Conservation (phyloP, 1,140 invertebrate species). For the Steinernema feltiae region DNA sequence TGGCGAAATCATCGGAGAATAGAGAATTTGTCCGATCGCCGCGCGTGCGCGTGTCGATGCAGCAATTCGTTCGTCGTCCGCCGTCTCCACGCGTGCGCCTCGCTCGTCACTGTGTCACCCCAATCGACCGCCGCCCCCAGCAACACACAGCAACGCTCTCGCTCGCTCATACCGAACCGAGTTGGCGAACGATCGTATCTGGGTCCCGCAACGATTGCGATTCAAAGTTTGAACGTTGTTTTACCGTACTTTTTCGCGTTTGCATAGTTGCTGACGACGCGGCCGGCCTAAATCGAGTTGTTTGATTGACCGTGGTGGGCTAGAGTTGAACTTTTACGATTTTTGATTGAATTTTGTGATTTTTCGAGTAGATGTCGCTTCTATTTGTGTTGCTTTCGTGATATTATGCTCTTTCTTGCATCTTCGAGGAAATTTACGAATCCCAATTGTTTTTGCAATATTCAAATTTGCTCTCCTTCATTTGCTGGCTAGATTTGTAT, state of each 20-base stretch:
- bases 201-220: neutral
- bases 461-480: no score
- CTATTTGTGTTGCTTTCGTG: no score
- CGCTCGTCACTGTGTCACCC: neutral
- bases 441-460: no score
- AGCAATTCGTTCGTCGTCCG: neutral
- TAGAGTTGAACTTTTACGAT: neutral
- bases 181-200: neutral
- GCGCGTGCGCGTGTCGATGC: neutral
- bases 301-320: no score
- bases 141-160: neutral
- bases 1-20: neutral
- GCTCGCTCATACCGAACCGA: neutral
- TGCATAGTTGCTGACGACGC: neutral
- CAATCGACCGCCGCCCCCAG: no score
- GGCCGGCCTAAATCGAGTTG: neutral
- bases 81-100: neutral
- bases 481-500: no score
- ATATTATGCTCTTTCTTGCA: no score
- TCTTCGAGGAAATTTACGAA: no score
- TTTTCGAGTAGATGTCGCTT: neutral
- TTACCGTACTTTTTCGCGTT: neutral
- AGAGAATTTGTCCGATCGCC: neutral
- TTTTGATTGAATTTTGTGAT: neutral
- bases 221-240: neutral